Conservation (phyloP, 2,113 vertebrate species). For the Chaetodon trifascialis region DNA sequence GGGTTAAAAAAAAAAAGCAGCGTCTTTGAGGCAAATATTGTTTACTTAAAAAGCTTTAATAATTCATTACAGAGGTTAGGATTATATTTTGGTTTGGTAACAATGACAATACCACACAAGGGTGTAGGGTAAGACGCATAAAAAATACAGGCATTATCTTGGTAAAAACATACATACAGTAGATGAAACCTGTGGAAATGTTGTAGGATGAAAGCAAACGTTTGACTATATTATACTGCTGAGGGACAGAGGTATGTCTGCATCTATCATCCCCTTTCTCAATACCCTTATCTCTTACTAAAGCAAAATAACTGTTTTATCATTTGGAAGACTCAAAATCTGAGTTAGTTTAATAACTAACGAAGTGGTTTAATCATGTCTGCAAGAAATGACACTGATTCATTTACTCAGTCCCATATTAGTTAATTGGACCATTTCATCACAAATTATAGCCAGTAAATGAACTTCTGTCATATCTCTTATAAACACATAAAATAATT, state of each 20-base stretch:
- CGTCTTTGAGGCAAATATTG: constrained; percentile 31
- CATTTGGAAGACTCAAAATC: constrained; percentile 42
- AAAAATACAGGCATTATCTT: constrained; percentile 27
- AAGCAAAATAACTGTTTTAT: neutral
- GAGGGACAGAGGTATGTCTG: constrained; percentile 23
- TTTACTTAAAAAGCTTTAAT: constrained; percentile 54
- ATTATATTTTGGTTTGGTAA: constrained; percentile 50
- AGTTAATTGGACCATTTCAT: neutral
- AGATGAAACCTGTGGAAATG: neutral
- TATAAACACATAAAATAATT: neutral
- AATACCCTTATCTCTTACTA: neutral
- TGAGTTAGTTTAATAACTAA: neutral
- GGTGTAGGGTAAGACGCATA: neutral
- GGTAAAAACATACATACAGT: constrained; percentile 14
- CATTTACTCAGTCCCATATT: constrained; percentile 1
- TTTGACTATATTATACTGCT: constrained; percentile 3
- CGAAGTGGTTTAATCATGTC: neutral
- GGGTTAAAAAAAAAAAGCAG: neutral
- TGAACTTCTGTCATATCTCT: neutral
- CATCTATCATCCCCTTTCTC: neutral
- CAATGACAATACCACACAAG: constrained; percentile 26
- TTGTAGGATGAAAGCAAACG: neutral
- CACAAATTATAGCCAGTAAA: neutral
- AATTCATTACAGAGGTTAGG: constrained; percentile 40
- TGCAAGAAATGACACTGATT: constrained; percentile 2